Evolutionary conservation across 2,888 invertebrate species (phyloP), one percentile per base, ranked within the genome.

Genomic region (Itoplectis maculator): DNA sequence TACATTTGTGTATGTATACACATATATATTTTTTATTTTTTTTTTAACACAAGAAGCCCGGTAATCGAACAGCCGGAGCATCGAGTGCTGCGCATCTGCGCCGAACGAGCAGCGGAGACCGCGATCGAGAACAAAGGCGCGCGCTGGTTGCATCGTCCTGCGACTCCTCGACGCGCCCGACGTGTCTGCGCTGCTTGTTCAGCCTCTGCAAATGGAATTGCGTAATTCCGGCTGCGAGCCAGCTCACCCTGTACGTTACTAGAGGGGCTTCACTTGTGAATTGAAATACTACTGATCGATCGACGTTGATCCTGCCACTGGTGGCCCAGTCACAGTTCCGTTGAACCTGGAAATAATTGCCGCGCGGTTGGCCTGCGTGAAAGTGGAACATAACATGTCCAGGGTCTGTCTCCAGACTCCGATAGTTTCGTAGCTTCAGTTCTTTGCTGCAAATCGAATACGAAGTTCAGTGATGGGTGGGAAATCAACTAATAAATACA

Each of bases 351-450:
- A 68, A 69, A 76, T 81, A 81, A 81, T 81, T 81, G 76, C 81
- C 54, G 61, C 45, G 61, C 45, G 61, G 68, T n/a, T 73, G 82
- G 79, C 76, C 75, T 76, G 68, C 82, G 82, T 76, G 79, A 82
- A 82, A 82, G 82, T 79, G 82, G 68, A 82, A 79, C 76, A 82
- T 82, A 75, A 81, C 72, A 81, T 68, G 74, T 78, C 63, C n/a
- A 40, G 54, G 49, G 49, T 72, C 61, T 61, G 66, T 61, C 59
- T 73, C 68, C 66, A 72, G 29, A 75, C 75, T 5, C 35, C 70
- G 37, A 72, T 42, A 76, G 56, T 56, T 56, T 29, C 7, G 37
- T 15, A 6, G 70, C 76, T 76, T 72, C 47, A 68, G 72, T 76
- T 75, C 61, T 29, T 29, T 59, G 76, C 66, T 72, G 66, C 76